Percentiles rank a stretch among this genome's conserved stretches.
Evolutionary conservation across 2,113 vertebrate genomes (phyloP).

Genomic region (Dicrurus megarhynchus): DNA sequence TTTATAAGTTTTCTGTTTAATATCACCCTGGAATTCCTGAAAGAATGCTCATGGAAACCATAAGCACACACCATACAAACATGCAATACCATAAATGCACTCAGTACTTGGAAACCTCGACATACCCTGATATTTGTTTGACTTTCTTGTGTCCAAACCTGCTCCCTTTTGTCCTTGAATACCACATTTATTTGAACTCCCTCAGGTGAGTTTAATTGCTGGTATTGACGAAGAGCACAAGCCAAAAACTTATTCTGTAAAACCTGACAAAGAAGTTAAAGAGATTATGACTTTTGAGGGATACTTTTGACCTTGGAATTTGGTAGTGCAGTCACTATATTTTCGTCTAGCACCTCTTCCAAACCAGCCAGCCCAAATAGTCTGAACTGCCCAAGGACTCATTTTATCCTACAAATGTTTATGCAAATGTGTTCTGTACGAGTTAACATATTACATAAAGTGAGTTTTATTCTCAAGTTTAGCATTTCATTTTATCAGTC

Average conservation of each 20-base stretch:
- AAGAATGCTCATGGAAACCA: not conserved
- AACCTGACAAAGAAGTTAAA: not conserved
- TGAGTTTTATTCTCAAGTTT: slow-evolving; percentile 43
- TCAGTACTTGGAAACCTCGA: not conserved
- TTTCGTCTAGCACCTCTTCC: not conserved
- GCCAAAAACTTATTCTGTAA: not conserved
- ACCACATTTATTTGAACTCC: not conserved
- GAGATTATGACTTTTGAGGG: not conserved
- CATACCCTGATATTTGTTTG: not conserved
- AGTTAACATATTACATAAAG: slow-evolving; percentile 44
- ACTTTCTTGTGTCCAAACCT: not conserved
- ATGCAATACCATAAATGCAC: not conserved
- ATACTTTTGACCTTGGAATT: not conserved
- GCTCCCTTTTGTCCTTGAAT: not conserved
- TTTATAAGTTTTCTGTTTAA: not conserved
- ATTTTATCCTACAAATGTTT: slow-evolving; percentile 51
- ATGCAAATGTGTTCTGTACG: slow-evolving; percentile 51
- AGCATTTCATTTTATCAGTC: slow-evolving; percentile 54
- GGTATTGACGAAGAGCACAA: not conserved
- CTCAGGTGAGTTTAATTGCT: not conserved
- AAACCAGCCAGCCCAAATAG: not conserved
- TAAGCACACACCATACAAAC: accelerated
- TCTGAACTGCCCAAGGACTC: slow-evolving; percentile 25
- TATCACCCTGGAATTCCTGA: not conserved
- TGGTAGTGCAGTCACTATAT: not conserved